A percentile compares a stretch with the other conserved stretches of the same genome.
Conservation (phyloP, 1,140 invertebrate species). For the Teleogryllus occipitalis region DNA sequence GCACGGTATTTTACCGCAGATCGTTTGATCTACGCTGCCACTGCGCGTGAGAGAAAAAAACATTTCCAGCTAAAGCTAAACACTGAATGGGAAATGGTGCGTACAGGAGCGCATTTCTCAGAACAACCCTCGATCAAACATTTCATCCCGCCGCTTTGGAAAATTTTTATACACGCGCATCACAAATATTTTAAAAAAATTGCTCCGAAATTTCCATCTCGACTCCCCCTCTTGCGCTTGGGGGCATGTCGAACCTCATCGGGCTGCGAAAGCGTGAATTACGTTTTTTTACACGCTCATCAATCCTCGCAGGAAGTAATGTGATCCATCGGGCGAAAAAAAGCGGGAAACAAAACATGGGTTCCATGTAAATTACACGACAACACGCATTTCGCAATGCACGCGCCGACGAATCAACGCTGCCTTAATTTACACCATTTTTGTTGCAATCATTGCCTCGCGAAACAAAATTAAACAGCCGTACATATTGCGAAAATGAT, state of each 20-base stretch:
- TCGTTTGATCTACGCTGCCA: no score
- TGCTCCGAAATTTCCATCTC: background rate
- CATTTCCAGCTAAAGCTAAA: no score
- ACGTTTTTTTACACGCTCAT: background rate
- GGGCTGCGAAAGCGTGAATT: background rate
- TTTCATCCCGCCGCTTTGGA: background rate
- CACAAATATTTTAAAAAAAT: background rate
- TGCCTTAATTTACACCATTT: conserved; percentile 5
- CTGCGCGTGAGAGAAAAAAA: no score
- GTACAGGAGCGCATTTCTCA: background rate
- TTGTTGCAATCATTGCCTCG: background rate
- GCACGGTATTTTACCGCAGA: no score
- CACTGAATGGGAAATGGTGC: no score
- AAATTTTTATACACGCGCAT: background rate
- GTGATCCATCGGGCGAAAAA: background rate
- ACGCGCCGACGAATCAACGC: background rate
- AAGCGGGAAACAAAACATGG: background rate
- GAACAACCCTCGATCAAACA: background rate
- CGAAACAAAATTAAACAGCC: background rate
- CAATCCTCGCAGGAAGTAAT: background rate
- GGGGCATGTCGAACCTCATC: background rate
- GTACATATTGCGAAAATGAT: background rate
- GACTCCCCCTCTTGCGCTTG: background rate
- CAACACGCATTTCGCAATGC: background rate
- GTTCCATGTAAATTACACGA: conserved; percentile 1